Evolutionary conservation across 2,888 invertebrate species (phyloP).

Genomic region (Latheticus oryzae): DNA sequence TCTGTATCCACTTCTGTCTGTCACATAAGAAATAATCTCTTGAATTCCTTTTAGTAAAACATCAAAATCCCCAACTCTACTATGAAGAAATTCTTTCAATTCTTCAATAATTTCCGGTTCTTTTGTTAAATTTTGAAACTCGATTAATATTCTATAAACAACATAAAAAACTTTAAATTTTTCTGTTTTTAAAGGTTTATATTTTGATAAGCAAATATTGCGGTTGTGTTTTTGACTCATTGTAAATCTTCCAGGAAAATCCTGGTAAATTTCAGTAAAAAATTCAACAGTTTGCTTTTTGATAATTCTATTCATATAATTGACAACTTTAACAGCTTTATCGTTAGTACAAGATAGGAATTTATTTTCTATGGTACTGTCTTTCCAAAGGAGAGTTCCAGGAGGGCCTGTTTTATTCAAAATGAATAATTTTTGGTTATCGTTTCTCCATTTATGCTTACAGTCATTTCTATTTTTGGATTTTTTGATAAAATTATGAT

Average conservation of each 20-base stretch:
- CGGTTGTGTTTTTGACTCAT: slow-evolving; percentile 3
- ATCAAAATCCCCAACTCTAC: background rate
- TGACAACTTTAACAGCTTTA: slow-evolving; percentile 12
- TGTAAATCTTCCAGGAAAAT: slow-evolving; percentile 18
- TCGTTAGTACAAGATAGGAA: background rate
- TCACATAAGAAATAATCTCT: background rate
- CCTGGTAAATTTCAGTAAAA: slow-evolving; percentile 22
- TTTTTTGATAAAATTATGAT: slow-evolving; percentile 42
- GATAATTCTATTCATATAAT: slow-evolving; percentile 27
- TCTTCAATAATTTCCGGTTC: slow-evolving; percentile 6
- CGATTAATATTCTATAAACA: slow-evolving; percentile 20
- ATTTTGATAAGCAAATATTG: slow-evolving; percentile 15
- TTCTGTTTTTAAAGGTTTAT: background rate
- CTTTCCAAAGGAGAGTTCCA: slow-evolving; percentile 45
- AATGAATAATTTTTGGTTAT: slow-evolving; percentile 44
- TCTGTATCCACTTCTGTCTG: background rate
- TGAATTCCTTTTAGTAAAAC: slow-evolving; percentile 6
- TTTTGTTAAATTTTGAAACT: slow-evolving; percentile 17
- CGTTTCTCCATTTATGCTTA: slow-evolving; percentile 43
- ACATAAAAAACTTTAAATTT: slow-evolving; percentile 10
- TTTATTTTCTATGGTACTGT: slow-evolving; percentile 40
- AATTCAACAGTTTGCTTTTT: slow-evolving; percentile 28
- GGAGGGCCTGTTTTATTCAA: slow-evolving; percentile 9
- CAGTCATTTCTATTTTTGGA: slow-evolving; percentile 45
- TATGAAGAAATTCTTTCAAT: slow-evolving; percentile 15